Evolutionary conservation across 2,113 vertebrate species (phyloP).

Genomic region (Actinemys pallida): DNA sequence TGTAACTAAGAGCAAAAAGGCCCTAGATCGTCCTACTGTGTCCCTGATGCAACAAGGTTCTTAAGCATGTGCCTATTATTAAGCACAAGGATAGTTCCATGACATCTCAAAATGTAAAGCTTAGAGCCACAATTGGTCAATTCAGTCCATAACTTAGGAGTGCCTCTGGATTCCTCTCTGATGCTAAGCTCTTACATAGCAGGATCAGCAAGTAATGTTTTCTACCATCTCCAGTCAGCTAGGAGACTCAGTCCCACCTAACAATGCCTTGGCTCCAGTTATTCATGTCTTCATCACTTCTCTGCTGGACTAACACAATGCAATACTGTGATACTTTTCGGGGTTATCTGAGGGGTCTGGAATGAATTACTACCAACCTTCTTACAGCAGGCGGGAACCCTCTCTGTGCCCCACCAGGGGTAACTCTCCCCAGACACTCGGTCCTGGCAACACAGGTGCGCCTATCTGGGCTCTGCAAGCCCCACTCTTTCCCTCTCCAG

Average conservation of each 20-base stretch:
- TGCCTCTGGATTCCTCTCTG: not conserved
- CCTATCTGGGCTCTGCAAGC: not conserved
- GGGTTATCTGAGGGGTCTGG: not conserved
- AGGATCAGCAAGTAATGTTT: not conserved
- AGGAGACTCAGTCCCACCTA: not conserved
- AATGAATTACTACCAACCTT: not conserved
- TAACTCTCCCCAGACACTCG: not conserved
- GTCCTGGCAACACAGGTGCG: not conserved
- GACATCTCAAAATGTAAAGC: not conserved
- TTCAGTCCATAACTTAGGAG: not conserved
- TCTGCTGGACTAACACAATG: not conserved
- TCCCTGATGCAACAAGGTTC: not conserved
- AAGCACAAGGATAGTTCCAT: not conserved
- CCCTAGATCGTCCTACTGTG: not conserved
- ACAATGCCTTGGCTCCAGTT: not conserved
- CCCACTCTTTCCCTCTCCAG: not conserved
- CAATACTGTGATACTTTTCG: not conserved
- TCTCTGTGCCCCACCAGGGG: not conserved
- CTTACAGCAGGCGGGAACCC: not conserved
- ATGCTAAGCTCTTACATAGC: not conserved
- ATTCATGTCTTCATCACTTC: not conserved
- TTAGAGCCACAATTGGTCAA: not conserved
- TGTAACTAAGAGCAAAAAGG: not conserved
- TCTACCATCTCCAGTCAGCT: not conserved
- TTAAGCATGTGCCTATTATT: not conserved